Conservation (phyloP, 2,113 vertebrate species). For the Melanerpes formicivorus region DNA sequence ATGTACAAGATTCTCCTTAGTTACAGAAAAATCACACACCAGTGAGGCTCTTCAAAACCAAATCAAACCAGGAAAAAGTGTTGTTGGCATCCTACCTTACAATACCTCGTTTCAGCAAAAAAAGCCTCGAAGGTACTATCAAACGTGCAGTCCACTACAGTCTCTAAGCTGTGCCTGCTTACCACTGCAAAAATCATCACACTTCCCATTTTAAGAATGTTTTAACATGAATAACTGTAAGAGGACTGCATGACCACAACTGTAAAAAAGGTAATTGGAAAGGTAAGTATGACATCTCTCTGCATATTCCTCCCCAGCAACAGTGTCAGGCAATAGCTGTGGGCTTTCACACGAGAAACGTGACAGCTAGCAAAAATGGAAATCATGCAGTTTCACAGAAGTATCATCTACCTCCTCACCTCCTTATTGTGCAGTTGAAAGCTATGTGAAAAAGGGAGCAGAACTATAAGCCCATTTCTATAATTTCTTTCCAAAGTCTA, state of each 20-base stretch:
- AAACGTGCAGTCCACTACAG: background rate
- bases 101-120: background rate
- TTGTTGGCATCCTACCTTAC: background rate
- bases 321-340: background rate
- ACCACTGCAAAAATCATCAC: background rate
- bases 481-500: background rate
- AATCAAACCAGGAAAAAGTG: background rate
- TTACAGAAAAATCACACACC: background rate
- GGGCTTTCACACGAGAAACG: background rate
- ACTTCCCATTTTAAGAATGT: background rate
- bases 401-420: background rate
- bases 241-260: background rate
- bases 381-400: background rate
- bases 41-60: background rate
- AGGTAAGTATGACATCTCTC: background rate
- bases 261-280: background rate
- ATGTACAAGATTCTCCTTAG: background rate
- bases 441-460: background rate
- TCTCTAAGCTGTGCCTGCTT: background rate
- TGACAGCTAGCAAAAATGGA: constrained; percentile 6
- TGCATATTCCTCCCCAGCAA: background rate
- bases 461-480: background rate
- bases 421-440: background rate
- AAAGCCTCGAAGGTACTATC: background rate
- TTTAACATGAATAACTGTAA: background rate